Base-by-base conservation (phyloP, 2,113 vertebrate species). In the Pollimyrus isidori region DNA sequence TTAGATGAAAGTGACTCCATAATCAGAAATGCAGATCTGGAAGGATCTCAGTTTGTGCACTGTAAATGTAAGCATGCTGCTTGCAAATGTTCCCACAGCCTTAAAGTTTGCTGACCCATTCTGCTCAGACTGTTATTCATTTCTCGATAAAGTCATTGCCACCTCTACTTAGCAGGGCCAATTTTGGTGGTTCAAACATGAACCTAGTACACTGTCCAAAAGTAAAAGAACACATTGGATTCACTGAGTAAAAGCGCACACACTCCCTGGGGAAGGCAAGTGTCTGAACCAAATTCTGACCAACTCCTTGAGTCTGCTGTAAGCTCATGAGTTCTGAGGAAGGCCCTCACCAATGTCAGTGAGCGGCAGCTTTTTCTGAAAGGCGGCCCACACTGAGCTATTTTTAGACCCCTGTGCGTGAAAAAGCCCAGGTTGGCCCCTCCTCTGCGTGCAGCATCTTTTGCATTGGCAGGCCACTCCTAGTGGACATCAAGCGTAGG, bases 391-490 rank as follows among this genome's bases (percentile, higher is more conserved):
- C 90, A 26, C 89, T 73, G 83, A 86, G 65, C 30, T 89, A 91
- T 89, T 92, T 91, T 89, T 90, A 90, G 90, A 80, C 88, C 76
- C 42, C 30, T 53, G 49, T 89, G 89, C 86, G 89, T 91, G 86
- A 89, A 88, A 86, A 82, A 87, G 58, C 52, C 56, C 86, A 76
- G 42, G 89, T 90, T 90, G 91, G 83, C 87, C 56, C 17, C 85
- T 84, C 83, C 62, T 85, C 90, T 90, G 53, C 86, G n/a, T 48
- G 30, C 50, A 30, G 89, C 86, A 73, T 89, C 49, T 53, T 83
- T 89, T 42, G 30, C 49, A 56, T 39, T 76, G 73, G 49, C 30
- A 56, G 48, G 30, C 50, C 30, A 56, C 48, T 53, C 88, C 42
- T 42, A 56, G 50, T 35, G 48, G 26, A 87, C n/a, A 26, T 19